Base-by-base conservation (phyloP, 2,797 vertebrate genomes). In the Coracias cyanogaster region DNA sequence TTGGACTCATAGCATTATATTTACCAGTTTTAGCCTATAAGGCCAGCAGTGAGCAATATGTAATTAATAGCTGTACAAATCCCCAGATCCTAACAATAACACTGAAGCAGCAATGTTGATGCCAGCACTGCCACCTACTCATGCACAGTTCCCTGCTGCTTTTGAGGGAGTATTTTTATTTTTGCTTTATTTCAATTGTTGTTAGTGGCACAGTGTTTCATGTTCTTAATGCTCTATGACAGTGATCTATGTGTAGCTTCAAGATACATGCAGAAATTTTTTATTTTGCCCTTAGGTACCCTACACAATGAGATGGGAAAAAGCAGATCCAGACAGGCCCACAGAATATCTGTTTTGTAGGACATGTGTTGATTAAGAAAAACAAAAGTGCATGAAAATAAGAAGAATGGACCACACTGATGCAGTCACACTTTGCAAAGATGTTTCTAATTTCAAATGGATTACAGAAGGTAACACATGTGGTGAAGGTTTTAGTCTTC, bases 1-100 rank as follows among this genome's bases (percentile, higher is more conserved):
- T 69, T 95, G 78, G 66, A 72, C 62, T 95, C 62, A 91, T 83
- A 46, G 31, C 86, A 86, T 65, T 93, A 17, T 87, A 94, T 96
- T 96, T 96, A 87, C 65, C 82, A 96, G 79, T 86, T 97, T 96
- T 65, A 73, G 48, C 60, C 73, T 84, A 71, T 82, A 85, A 93
- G 90, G 94, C 48, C 46, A 96, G 69, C 54, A 94, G 74, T 51
- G 46, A 89, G 46, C 19, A 78, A 84, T 71, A 28, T 41, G 17
- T 41, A 93, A n/a, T 90, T 84, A 69, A 64, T 35, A 88, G 64
- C 39, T 71, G 16, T 58, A 78, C 45, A 93, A 65, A 96, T 93
- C 67, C 81, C 90, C 90, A 90, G 57, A 58, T 69, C 60, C 77
- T 81, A 46, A 64, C 12, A 24, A 93, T 37, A 41, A 24, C 55